Evolutionary conservation across 2,888 invertebrate genomes (phyloP), one percentile per base, ranked within the genome.

Genomic region (Pilophorus perplexus): DNA sequence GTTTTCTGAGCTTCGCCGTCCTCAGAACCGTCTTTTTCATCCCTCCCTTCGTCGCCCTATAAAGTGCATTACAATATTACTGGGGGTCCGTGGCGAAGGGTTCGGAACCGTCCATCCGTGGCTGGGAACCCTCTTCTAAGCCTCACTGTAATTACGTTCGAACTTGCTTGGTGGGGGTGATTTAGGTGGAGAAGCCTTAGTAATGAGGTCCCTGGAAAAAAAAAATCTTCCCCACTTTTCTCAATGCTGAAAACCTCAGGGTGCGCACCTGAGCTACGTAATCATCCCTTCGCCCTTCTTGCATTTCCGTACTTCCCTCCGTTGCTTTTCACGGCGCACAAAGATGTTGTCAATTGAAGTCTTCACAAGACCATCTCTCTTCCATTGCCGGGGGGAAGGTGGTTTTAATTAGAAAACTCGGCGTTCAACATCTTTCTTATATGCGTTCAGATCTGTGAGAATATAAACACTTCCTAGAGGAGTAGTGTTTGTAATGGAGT

Each of bases 231-330:
- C 28, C 28, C 52, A 28, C 52, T 52, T 52, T 27, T 28, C 27
- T 23, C 46, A 46, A 23, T 46, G 14, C 25, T 18, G 52, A 25
- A 52, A 52, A 52, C 52, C 52, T 28, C 52, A 28, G 28, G 52
- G 52, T 25, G 52, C 52, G 52, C 52, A 52, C 52, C 52, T 52
- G 52, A 28, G 52, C 52, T 52, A 52, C 52, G 52, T 52, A 52
- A 52, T 52, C 52, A 16, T 12, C 52, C 14, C 16, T 2, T 50
- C 14, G 16, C 8, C 16, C 18, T 25, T 12, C 3, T 25, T 2
- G 23, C 10, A 25, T 46, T 46, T n/a, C 46, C n/a, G 12, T 46
- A n/a, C 46, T 25, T 8, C 6, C 44, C 18, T 23, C 20, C 5
- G 3, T 4, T 6, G 23, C 46, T 23, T 46, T 44, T 44, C 44